phyloP scores from a whole-genome alignment of 2,888 invertebrate species.

The Gibbula magus region DNA sequence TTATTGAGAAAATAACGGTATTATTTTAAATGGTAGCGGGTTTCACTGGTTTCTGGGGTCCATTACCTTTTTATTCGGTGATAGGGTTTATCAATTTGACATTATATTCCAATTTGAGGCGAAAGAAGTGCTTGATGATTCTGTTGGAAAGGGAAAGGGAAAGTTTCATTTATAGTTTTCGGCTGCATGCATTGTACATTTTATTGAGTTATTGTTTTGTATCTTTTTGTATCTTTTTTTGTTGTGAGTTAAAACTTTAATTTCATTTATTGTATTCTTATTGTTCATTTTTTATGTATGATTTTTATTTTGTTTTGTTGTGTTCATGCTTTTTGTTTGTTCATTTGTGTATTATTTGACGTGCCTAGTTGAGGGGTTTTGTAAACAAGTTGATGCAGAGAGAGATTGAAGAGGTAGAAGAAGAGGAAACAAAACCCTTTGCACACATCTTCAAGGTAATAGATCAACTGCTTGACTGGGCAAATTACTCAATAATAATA shows the following conservation, averaged over 20 bases:
- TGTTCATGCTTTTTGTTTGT: background rate
- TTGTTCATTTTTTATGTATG: no score
- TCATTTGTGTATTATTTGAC: background rate
- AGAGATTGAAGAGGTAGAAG: background rate
- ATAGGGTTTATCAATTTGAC: no score
- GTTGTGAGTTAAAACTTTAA: background rate
- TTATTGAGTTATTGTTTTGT: background rate
- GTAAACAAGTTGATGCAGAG: constrained; percentile 2
- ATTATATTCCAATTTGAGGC: no score
- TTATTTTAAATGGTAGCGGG: background rate
- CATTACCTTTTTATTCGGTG: no score
- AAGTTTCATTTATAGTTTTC: no score
- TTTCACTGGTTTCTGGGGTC: background rate
- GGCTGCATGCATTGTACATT: no score
- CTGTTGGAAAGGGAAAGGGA: no score
- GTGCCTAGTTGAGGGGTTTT: background rate
- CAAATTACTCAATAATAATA: no score
- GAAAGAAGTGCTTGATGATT: no score
- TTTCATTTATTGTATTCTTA: background rate
- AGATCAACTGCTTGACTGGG: no score
- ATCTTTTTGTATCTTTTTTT: background rate
- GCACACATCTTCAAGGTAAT: no score
- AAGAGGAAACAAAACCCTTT: background rate
- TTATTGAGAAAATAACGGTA: no score
- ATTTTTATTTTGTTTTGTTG: background rate